These are phyloP conservation scores for Hypsopygia costalis DNA, from an alignment of 2,888 invertebrate species.

Conservation along the genomic window DNA sequence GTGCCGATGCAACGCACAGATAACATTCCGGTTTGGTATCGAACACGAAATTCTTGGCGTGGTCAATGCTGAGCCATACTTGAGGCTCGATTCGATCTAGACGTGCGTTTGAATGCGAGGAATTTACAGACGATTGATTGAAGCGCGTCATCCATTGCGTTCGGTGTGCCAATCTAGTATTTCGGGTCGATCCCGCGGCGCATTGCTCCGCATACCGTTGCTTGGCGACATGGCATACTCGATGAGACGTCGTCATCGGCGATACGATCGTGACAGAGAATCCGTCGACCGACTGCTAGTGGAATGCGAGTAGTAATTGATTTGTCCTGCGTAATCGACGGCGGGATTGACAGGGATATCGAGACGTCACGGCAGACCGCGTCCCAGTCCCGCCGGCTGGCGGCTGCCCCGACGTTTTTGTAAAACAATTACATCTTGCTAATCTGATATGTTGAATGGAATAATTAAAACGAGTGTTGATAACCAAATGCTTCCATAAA, in stretches of 20 bases:
- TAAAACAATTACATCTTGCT: neutral
- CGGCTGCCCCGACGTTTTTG: neutral
- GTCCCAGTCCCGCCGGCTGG: neutral
- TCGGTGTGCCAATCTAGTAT: constrained; percentile 53
- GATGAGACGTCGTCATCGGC: constrained; percentile 60
- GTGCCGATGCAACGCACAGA: constrained; percentile 66
- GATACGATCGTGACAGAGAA: constrained; percentile 75
- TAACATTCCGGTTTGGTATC: constrained; percentile 73
- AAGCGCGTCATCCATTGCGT: constrained; percentile 63
- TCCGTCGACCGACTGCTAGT: constrained; percentile 65
- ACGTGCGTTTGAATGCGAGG: constrained; percentile 62
- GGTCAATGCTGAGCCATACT: constrained; percentile 56
- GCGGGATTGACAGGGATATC: constrained; percentile 67
- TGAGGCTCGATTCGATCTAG: constrained; percentile 54
- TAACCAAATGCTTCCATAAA: too few species aligned
- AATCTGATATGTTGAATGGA: too few species aligned
- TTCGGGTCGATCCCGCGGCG: constrained; percentile 39
- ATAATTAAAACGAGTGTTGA: too few species aligned
- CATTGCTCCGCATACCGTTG: constrained; percentile 58
- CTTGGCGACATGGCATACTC: constrained; percentile 43
- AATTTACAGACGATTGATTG: constrained; percentile 67
- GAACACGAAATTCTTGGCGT: constrained; percentile 71
- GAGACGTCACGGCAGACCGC: constrained; percentile 44
- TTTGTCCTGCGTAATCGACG: constrained; percentile 76
- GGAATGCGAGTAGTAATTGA: constrained; percentile 77